Percentiles rank a stretch among this genome's conserved stretches.
These are phyloP conservation scores for Donacobius atricapilla DNA, from an alignment of 2,113 vertebrate genomes.

Conservation along the genomic window DNA sequence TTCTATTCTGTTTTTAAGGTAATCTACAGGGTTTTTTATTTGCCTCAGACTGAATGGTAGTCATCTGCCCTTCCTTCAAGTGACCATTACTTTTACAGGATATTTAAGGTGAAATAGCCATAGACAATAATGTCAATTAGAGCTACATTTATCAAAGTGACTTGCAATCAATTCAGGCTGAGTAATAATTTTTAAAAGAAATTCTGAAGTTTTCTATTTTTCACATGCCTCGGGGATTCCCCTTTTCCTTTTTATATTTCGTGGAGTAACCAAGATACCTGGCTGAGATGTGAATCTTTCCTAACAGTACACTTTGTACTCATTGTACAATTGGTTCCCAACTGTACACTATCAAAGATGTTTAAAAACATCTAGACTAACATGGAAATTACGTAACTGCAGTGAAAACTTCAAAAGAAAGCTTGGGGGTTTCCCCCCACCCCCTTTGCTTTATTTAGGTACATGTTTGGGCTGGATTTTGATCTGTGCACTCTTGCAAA, in stretches of 20 bases:
- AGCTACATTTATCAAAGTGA: background rate
- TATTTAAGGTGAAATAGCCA: background rate
- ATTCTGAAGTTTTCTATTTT: background rate
- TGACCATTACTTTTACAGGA: background rate
- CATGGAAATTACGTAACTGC: constrained; percentile 1
- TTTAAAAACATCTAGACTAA: constrained; percentile 3
- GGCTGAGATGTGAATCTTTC: background rate
- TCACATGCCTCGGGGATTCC: background rate
- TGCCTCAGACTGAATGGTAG: background rate
- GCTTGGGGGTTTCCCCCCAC: background rate
- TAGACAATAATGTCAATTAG: background rate
- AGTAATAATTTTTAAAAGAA: background rate
- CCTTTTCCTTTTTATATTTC: background rate
- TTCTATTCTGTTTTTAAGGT: background rate
- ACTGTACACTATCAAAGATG: background rate
- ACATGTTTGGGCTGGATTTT: background rate
- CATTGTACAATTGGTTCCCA: background rate
- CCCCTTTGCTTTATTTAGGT: background rate
- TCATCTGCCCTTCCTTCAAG: background rate
- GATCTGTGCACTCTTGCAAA: background rate
- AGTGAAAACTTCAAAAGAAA: constrained; percentile 44
- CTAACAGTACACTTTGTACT: background rate
- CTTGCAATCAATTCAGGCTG: background rate
- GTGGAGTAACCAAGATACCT: background rate
- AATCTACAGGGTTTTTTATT: fast-evolving